phyloP scores from a whole-genome alignment of 2,797 vertebrate species.

The Dendrocincla fuliginosa region DNA sequence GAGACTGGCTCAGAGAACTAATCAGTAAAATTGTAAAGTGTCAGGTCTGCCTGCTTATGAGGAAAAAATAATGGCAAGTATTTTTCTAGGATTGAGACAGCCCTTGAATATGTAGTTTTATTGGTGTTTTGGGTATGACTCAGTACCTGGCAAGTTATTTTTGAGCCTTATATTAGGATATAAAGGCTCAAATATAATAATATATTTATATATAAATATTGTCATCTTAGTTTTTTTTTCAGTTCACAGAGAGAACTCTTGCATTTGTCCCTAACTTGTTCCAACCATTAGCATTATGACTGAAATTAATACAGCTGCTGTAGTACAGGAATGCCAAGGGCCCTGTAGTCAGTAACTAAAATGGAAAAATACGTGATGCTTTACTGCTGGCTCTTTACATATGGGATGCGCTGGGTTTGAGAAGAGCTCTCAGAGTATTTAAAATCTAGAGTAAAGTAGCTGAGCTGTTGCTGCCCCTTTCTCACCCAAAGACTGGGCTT shows the following conservation, averaged over 20 bases:
- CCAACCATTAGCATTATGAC: background rate
- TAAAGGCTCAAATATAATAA: background rate
- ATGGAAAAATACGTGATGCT: background rate
- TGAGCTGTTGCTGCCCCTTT: background rate
- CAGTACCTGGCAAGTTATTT: background rate
- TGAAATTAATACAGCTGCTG: background rate
- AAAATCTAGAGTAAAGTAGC: background rate
- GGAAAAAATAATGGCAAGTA: background rate
- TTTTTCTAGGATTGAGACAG: background rate
- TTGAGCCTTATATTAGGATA: background rate
- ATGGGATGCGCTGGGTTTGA: background rate
- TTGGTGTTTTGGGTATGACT: background rate
- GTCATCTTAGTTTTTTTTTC: background rate
- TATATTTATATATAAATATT: background rate
- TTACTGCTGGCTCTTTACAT: background rate
- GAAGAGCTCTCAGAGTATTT: background rate
- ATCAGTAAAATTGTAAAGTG: background rate
- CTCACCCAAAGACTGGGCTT: background rate
- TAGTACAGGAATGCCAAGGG: background rate
- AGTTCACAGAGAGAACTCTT: background rate
- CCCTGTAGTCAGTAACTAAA: background rate
- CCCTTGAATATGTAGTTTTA: background rate
- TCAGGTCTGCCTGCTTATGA: background rate
- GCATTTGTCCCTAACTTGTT: background rate
- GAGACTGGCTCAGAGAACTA: background rate